Evolutionary conservation across 1,140 invertebrate genomes (phyloP), one percentile per base, ranked within the genome.

Genomic region (Stratiolaelaps scimitus): DNA sequence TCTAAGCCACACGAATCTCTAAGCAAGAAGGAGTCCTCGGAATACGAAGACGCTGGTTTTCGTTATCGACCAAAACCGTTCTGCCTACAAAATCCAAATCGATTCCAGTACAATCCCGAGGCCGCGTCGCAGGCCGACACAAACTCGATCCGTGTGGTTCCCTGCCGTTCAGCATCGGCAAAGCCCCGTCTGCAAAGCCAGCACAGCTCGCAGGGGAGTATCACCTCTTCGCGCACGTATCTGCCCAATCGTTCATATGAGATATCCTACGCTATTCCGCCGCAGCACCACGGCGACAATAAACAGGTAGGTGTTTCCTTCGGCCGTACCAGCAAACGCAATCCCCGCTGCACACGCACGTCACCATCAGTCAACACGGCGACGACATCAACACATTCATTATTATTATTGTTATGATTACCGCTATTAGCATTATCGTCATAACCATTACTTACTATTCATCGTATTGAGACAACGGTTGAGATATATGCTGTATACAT

Each of bases 1-100:
- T 17, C 53, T 26, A 60, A 60, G 26, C 17, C 53, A 5, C 53
- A 60, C 34, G 53, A 60, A 60, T 60, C 53, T 15, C 53, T 60
- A 26, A 60, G 53, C 53, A 60, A 60, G 34, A 60, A 60, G 26
- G 53, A 60, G 23, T 60, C 53, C 17, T 60, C 53, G 4, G 53
- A 60, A 60, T 26, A 60, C 34, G 53, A 60, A 23, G 53, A 60
- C 23, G 53, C 53, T 2, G 53, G 53, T 15, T 60, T 60, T 34
- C 53, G 53, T 15, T 60, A 60, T 60, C 53, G 53, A 60, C 53
- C 53, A 34, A 60, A 60, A 34, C 53, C 53, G 13, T 60, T 60
- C 34, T 60, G 53, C 34, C 53, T 60, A 34, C 53, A 60, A 34
- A 60, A 60, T 60, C 53, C 53, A 10, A 60, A 60, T 23, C 53